Base-by-base conservation (phyloP, 2,888 invertebrate genomes). In the Periphyllus acericola region DNA sequence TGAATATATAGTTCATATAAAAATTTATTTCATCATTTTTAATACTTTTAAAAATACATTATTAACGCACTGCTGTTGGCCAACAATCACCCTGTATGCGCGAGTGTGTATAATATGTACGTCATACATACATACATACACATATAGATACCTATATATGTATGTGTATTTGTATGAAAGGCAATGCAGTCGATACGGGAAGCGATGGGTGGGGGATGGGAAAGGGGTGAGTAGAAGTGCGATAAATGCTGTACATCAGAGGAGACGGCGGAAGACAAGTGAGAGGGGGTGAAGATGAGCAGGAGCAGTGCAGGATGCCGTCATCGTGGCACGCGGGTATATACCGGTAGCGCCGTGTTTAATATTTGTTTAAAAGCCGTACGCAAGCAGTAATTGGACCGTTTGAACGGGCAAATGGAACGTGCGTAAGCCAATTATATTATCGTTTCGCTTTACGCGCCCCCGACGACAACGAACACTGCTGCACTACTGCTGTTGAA, bases 281-380 rank as follows among this genome's bases (percentile, higher is more conserved):
- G 21, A 21, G 55, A 5, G 55, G 55, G 19, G 21, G 25, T 3
- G 8, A 60, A 25, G 60, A 60, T 25, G 60, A 60, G 46, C 76
- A 76, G n/a, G 76, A 74, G 76, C 76, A 11, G n/a, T 66, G 46
- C 46, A 46, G 66, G 66, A 29, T 66, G 25, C 66, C 66, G 66
- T 66, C 29, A 14, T 71, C 32, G 71, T 71, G 17, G 71, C 71
- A 29, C 71, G 29, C 71, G 71, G 74, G 36, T 36, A 14, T 32
- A 40, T 68, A 46, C 46, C 71, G 66, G 21, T 68, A 66, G 21
- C 79, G 78, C 6, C 71, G 79, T 80, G 78, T 85, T 85, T 78
- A 85, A 86, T 86, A 86, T 86, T 83, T 76, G 85, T 86, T 86
- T 87, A 87, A 87, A 87, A 87, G 86, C 86, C 66, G 76, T 84